Evolutionary conservation across 2,797 vertebrate species (phyloP), one percentile per base, ranked within the genome.

Genomic region (Neostethus bicornis): DNA sequence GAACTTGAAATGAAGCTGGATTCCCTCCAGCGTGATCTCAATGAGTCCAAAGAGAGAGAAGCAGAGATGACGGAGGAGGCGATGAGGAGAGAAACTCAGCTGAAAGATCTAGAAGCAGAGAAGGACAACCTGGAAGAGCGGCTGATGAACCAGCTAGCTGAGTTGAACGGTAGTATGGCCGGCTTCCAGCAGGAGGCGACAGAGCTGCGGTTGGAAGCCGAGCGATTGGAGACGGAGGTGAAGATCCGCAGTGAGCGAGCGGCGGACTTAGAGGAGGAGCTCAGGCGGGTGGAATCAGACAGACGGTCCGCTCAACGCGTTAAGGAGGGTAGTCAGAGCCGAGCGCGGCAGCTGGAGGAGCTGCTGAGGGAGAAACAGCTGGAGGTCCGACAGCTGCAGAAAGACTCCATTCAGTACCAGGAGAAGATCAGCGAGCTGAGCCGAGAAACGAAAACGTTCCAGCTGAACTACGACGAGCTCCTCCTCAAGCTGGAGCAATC

Each of bases 161-260:
- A 98, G 84, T 93, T 99, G 48, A 99, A 99, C n/a, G 96, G 97
- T 26, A 98, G 94, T 75, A 98, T 99, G 9, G 97, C 96, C 1
- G 93, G 95, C 83, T 99, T 98, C 71, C 96, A 98, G 81, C 97
- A 99, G 73, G 94, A 98, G 68, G 90, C 91, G 1, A 81, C 90
- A 2, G 94, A 84, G 5, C 73, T 91, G n/a, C 88, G 87, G 75
- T 63, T 79, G 34, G 84, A 90, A 47, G 54, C 81, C 23, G 90
- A 92, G 73, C 75, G 59, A 19, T 32, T 90, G 50, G 85, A 90
- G 55, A 83, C 67, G 49, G 91, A 91, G 51, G 87, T 83, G 3
- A 84, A 85, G 76, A 92, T 84, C 2, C 86, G 91, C 73, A 45
- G 37, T 1, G 88, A 90, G 31, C 81, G 89, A 9, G 85, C 88